A percentile compares a stretch with the other conserved stretches of the same genome.
These are phyloP conservation scores for Melipona quadrifasciata DNA, from an alignment of 1,140 invertebrate species.

Conservation along the genomic window DNA sequence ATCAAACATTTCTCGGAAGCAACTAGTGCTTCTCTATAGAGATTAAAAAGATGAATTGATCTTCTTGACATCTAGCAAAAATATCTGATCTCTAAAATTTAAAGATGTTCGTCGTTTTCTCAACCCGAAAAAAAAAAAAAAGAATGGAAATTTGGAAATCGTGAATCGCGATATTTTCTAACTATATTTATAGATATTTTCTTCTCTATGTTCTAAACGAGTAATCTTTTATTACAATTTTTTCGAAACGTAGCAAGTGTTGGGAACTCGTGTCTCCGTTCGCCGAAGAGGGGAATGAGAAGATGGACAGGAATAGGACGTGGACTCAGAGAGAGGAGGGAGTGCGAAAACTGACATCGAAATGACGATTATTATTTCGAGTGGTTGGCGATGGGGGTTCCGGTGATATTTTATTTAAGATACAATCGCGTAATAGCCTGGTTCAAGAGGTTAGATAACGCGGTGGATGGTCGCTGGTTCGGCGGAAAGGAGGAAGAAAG, in stretches of 20 bases:
- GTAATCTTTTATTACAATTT: background rate
- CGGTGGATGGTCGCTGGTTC: background rate
- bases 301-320: conserved; percentile 43
- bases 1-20: no score
- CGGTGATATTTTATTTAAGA: conserved; percentile 80
- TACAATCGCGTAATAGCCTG: conserved; percentile 80
- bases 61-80: no score
- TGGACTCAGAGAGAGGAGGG: conserved; percentile 31
- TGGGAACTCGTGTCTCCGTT: no score
- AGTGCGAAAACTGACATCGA: conserved; percentile 66
- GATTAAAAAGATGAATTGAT: no score
- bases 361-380: conserved; percentile 80
- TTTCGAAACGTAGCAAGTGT: no score
- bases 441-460: conserved; percentile 73
- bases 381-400: conserved; percentile 72
- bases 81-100: no score
- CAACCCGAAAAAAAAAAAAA: background rate
- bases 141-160: background rate
- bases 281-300: background rate
- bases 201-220: background rate
- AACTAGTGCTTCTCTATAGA: no score
- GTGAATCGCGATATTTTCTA: no score
- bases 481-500: conserved; percentile 28
- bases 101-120: no score
- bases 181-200: no score